phyloP scores from a whole-genome alignment of 2,797 vertebrate species.

The Pipistrellus nathusii region DNA sequence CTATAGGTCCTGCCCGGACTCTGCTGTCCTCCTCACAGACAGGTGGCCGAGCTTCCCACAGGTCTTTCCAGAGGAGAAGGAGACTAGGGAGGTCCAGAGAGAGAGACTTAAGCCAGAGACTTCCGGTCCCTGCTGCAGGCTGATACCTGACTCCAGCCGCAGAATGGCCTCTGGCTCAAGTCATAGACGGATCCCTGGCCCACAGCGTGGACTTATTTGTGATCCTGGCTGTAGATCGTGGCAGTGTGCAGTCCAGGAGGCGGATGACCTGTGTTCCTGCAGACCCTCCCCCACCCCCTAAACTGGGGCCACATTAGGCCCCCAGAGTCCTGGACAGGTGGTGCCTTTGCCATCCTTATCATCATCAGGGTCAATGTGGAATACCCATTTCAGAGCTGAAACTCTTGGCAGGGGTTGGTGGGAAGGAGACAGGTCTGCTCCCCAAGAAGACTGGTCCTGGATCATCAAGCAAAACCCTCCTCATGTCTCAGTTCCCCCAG shows the following conservation, averaged over 20 bases:
- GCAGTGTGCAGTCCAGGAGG: too few species aligned
- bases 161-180: not conserved
- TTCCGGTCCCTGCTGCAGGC: not conserved
- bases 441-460: not conserved
- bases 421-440: not conserved
- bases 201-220: not conserved
- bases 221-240: too few species aligned
- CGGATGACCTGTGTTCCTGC: too few species aligned
- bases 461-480: not conserved
- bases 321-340: not conserved
- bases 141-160: not conserved
- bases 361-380: not conserved
- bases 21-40: too few species aligned
- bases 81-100: not conserved
- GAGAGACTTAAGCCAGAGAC: too few species aligned
- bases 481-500: rapidly evolving
- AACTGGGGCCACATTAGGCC: not conserved
- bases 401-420: not conserved
- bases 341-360: not conserved
- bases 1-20: not conserved
- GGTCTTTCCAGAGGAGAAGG: not conserved
- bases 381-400: rapidly evolving
- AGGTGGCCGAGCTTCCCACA: not conserved
- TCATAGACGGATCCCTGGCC: not conserved
- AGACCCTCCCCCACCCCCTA: too few species aligned